Evolutionary conservation across 1,140 invertebrate genomes (phyloP).

Genomic region (Drosophila guanche): DNA sequence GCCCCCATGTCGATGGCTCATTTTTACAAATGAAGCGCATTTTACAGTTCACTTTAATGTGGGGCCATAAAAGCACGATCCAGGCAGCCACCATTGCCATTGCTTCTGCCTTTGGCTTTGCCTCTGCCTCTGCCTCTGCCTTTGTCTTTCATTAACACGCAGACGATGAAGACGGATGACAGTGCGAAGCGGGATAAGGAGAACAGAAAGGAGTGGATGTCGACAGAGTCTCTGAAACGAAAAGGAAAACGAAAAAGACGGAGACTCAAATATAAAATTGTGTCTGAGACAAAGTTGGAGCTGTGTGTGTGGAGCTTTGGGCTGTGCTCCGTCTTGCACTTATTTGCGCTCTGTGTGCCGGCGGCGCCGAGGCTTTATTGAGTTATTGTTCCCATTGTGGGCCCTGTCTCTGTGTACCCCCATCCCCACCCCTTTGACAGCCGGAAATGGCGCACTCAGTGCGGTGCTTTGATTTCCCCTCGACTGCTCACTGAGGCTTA

Average conservation of each 20-base stretch:
- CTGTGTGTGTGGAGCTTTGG: background rate
- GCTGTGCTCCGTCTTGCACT: slow-evolving; percentile 37
- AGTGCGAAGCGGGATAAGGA: slow-evolving; percentile 11
- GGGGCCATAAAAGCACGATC: slow-evolving; percentile 42
- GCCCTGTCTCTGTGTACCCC: slow-evolving; percentile 13
- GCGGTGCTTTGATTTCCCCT: slow-evolving; percentile 45
- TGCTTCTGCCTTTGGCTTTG: slow-evolving; percentile 14
- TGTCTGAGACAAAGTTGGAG: no score
- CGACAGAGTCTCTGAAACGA: background rate
- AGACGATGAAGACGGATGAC: slow-evolving; percentile 47
- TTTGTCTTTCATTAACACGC: slow-evolving; percentile 50
- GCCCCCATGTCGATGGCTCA: slow-evolving; percentile 55
- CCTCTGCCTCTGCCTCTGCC: slow-evolving; percentile 19
- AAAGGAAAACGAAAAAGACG: background rate
- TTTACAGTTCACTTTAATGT: slow-evolving; percentile 58
- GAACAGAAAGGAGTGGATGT: slow-evolving; percentile 1
- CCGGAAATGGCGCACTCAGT: slow-evolving; percentile 45
- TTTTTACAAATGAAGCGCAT: slow-evolving; percentile 66
- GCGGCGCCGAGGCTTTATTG: slow-evolving; percentile 48
- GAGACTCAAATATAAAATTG: no score
- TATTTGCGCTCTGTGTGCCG: slow-evolving; percentile 28
- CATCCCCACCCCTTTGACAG: slow-evolving; percentile 5
- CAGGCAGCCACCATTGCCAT: slow-evolving; percentile 17
- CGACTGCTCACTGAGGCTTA: slow-evolving; percentile 33
- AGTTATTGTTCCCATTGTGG: slow-evolving; percentile 56